phyloP scores from a whole-genome alignment of 2,888 invertebrate species.

The Cerastoderma edule region DNA sequence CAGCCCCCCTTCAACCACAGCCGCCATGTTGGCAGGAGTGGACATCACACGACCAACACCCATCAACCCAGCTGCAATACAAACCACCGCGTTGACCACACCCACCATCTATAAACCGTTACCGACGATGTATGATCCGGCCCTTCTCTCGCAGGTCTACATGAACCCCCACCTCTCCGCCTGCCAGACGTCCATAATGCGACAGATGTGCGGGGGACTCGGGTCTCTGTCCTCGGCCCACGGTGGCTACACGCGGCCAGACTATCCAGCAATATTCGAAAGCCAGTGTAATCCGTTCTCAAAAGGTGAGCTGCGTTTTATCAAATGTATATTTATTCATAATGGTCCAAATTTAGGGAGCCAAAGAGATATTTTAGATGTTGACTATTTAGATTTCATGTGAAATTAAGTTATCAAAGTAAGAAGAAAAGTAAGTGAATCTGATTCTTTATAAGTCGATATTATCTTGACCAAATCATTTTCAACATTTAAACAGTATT shows the following conservation, averaged over 20 bases:
- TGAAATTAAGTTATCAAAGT: too few relatives aligned
- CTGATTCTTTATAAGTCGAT: too few relatives aligned
- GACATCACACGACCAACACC: constrained; percentile 69
- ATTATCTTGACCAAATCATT: too few relatives aligned
- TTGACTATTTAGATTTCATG: too few relatives aligned
- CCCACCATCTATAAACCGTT: constrained; percentile 68
- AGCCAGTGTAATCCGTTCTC: constrained; percentile 62
- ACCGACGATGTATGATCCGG: constrained; percentile 69
- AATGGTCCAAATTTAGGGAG: too few relatives aligned
- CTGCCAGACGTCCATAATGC: constrained; percentile 54
- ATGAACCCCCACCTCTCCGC: constrained; percentile 54
- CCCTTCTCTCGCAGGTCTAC: constrained; percentile 58
- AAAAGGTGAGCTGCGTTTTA: constrained; percentile 54
- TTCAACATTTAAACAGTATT: too few relatives aligned
- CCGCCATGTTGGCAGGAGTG: constrained; percentile 24
- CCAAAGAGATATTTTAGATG: too few relatives aligned
- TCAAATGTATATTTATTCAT: too few relatives aligned
- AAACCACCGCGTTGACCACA: constrained; percentile 66
- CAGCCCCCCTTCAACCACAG: constrained; percentile 24
- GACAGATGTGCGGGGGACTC: constrained; percentile 53
- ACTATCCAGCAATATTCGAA: constrained; percentile 59
- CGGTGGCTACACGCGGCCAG: constrained; percentile 50
- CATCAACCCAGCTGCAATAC: constrained; percentile 71
- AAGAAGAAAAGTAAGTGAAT: too few relatives aligned
- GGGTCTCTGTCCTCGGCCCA: constrained; percentile 35